Conservation (phyloP, 2,113 vertebrate genomes). For the Mungos mungo region DNA sequence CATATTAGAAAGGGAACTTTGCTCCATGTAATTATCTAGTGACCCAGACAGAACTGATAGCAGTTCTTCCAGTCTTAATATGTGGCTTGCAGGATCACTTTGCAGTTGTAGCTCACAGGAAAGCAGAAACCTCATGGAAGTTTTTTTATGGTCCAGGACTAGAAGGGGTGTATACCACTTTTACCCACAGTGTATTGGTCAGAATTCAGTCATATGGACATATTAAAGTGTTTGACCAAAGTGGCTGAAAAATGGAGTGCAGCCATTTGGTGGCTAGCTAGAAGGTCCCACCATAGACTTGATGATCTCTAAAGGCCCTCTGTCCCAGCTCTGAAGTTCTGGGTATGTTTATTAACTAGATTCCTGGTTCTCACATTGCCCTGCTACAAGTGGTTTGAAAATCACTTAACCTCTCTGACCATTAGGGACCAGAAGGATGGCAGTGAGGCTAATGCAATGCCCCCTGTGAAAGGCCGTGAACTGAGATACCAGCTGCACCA, state of each 20-base stretch:
- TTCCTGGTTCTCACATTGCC: not conserved
- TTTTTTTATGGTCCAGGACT: not conserved
- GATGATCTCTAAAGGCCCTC: not conserved
- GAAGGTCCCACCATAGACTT: not conserved
- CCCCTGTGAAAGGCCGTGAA: not conserved
- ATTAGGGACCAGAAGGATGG: not conserved
- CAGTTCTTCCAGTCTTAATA: not conserved
- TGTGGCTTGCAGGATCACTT: not conserved
- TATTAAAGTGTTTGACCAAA: not conserved
- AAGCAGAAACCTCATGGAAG: not conserved
- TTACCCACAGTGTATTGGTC: not conserved
- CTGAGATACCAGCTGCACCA: not conserved
- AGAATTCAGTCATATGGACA: not conserved
- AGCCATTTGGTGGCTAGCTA: not conserved
- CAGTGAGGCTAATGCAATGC: not conserved
- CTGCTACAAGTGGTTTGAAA: not conserved
- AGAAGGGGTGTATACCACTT: not conserved
- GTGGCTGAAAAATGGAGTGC: not conserved
- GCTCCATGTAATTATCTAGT: not conserved
- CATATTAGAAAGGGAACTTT: not conserved
- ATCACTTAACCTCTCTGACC: not conserved
- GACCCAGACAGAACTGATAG: not conserved
- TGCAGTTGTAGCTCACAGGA: not conserved
- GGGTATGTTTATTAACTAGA: conserved; percentile 11
- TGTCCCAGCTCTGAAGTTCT: not conserved